Percentiles rank a stretch among this genome's conserved stretches.
Evolutionary conservation across 2,888 invertebrate genomes (phyloP).

Genomic region (Phlogophora meticulosa): DNA sequence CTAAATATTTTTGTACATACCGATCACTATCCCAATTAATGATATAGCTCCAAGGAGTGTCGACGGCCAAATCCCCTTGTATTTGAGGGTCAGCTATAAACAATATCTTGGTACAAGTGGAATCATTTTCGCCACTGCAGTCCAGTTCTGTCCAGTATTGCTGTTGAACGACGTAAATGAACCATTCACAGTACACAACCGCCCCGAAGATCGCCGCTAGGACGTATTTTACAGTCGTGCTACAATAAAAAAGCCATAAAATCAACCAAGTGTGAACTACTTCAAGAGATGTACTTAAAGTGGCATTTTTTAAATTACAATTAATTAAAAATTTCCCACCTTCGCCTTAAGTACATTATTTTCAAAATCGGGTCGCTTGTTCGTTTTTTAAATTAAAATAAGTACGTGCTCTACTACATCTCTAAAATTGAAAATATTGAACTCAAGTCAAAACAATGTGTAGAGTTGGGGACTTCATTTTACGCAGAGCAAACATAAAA

Average conservation of each 20-base stretch:
- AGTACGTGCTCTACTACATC: constrained; percentile 25
- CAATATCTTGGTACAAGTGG: constrained; percentile 92
- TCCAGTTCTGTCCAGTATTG: constrained; percentile 84
- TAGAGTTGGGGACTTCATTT: constrained; percentile 23
- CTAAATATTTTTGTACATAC: constrained; percentile 84
- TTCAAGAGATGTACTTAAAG: neutral
- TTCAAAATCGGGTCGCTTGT: constrained; percentile 3
- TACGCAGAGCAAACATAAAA: neutral
- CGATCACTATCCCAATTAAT: constrained; percentile 97
- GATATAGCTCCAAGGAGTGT: constrained; percentile 92
- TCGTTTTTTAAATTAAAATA: constrained; percentile 30
- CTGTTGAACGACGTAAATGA: constrained; percentile 86
- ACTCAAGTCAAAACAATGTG: constrained; percentile 53
- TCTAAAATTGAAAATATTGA: constrained; percentile 44
- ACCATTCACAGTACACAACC: constrained; percentile 90
- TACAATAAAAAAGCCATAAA: constrained; percentile 65
- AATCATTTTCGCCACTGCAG: constrained; percentile 86
- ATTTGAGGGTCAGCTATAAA: constrained; percentile 98
- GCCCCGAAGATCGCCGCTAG: constrained; percentile 74
- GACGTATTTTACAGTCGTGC: constrained; percentile 80
- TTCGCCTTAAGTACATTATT: constrained; percentile 78
- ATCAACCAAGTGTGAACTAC: constrained; percentile 35
- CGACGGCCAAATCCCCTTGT: constrained; percentile 95
- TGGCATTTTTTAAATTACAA: neutral
- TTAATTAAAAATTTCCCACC: constrained; percentile 62